A percentile compares a stretch with the other conserved stretches of the same genome.
Conservation (phyloP, 1,140 invertebrate species). For the Planococcus citri region DNA sequence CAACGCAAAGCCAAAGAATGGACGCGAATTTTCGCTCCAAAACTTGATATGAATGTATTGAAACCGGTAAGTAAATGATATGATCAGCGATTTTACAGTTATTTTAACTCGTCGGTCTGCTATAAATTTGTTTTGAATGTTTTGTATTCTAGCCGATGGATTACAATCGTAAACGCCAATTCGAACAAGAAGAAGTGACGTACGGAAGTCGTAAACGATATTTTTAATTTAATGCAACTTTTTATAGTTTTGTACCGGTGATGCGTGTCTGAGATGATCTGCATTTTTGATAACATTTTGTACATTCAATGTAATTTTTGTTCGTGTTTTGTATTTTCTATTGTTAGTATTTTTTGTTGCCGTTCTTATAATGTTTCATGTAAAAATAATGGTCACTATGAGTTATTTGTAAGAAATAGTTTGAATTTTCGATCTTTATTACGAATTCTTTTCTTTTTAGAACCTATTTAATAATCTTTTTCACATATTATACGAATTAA, state of each 20-base stretch:
- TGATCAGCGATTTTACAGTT: not conserved
- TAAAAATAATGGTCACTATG: too few relatives aligned
- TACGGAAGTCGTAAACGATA: not conserved
- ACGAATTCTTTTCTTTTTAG: too few relatives aligned
- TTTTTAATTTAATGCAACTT: not conserved
- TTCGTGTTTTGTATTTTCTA: not conserved
- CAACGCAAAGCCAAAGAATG: not conserved
- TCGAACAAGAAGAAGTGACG: not conserved
- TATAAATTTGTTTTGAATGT: not conserved
- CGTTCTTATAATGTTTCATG: not conserved
- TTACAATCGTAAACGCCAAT: conserved; percentile 2
- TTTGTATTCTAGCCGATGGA: not conserved
- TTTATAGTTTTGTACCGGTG: not conserved
- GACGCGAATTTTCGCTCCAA: not conserved
- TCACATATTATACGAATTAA: too few relatives aligned
- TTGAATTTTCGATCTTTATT: too few relatives aligned
- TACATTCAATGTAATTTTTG: not conserved
- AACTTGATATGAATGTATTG: not conserved
- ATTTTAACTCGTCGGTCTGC: not conserved
- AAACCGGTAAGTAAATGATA: not conserved
- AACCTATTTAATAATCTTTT: too few relatives aligned
- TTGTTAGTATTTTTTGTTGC: not conserved
- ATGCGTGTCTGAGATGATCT: not conserved
- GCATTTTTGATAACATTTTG: not conserved
- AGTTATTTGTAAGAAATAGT: not conserved